Percentiles rank a stretch among this genome's conserved stretches.
These are phyloP conservation scores for Bergia sp. DNA, from an alignment of 92 coral and sea anemone species.

Conservation along the genomic window DNA sequence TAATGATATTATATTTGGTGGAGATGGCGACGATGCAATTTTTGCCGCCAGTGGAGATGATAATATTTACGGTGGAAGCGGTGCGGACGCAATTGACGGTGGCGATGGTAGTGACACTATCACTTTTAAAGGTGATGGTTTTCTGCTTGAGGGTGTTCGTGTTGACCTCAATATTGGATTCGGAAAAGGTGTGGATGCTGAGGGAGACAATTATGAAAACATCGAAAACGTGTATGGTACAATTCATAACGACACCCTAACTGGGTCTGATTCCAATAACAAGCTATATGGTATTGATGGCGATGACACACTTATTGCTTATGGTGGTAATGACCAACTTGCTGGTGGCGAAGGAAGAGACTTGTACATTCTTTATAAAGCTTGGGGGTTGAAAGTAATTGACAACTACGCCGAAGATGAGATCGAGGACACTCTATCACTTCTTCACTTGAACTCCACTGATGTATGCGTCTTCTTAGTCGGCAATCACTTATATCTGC, in stretches of 20 bases:
- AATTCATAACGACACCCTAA: conserved; percentile 52
- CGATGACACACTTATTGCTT: conserved; percentile 40
- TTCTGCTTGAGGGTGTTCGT: conserved; percentile 25
- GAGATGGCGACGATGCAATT: no score
- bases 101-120: conserved; percentile 59
- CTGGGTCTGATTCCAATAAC: conserved; percentile 59
- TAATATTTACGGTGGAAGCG: conserved; percentile 32
- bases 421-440: conserved; percentile 55
- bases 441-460: conserved; percentile 47
- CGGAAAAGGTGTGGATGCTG: conserved; percentile 66
- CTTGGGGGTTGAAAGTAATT: conserved; percentile 53
- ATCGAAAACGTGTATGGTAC: conserved; percentile 68
- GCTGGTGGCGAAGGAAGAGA: conserved; percentile 65
- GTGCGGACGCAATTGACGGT: conserved; percentile 48
- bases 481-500: conserved; percentile 57
- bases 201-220: conserved; percentile 52
- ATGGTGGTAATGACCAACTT: conserved; percentile 58
- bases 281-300: conserved; percentile 49
- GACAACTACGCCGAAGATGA: conserved; percentile 68
- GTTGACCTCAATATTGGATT: conserved; percentile 49
- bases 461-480: conserved; percentile 56
- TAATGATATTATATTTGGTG: no score
- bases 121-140: conserved; percentile 59
- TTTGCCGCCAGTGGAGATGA: no score
- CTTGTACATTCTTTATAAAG: conserved; percentile 45